Evolutionary conservation across 1,140 invertebrate species (phyloP).

Genomic region (Melipona quadrifasciata): DNA sequence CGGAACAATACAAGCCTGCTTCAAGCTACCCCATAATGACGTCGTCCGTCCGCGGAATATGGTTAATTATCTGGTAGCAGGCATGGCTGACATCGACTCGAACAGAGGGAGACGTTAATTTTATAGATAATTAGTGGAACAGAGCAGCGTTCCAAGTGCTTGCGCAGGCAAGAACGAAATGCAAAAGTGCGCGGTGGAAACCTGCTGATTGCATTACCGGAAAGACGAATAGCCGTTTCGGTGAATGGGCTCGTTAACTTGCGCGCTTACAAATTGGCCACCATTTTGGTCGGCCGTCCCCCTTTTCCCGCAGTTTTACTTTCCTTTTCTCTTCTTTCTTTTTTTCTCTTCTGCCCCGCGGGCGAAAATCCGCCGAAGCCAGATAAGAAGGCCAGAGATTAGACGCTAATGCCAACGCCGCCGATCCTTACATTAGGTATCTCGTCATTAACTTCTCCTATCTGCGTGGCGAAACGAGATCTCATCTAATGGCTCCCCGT

Average conservation of each 20-base stretch:
- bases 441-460: background rate
- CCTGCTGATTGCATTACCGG: constrained; percentile 53
- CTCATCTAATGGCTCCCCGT: background rate
- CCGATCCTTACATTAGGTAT: constrained; percentile 7
- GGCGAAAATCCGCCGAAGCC: constrained; percentile 20
- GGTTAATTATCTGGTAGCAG: constrained; percentile 46
- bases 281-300: constrained; percentile 39
- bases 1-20: constrained; percentile 42
- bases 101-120: constrained; percentile 39
- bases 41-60: constrained; percentile 31
- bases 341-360: background rate
- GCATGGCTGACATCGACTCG: constrained; percentile 32
- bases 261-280: constrained; percentile 55
- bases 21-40: constrained; percentile 36
- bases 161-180: constrained; percentile 34
- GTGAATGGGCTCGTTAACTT: constrained; percentile 59
- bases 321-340: background rate
- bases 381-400: constrained; percentile 43
- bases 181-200: constrained; percentile 46
- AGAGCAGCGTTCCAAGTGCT: background rate
- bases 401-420: constrained; percentile 22
- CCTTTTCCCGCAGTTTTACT: background rate
- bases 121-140: constrained; percentile 51
- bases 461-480: background rate
- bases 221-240: constrained; percentile 53